Conservation (phyloP, 2,797 vertebrate genomes). For the Spinibarbus caldwelli region DNA sequence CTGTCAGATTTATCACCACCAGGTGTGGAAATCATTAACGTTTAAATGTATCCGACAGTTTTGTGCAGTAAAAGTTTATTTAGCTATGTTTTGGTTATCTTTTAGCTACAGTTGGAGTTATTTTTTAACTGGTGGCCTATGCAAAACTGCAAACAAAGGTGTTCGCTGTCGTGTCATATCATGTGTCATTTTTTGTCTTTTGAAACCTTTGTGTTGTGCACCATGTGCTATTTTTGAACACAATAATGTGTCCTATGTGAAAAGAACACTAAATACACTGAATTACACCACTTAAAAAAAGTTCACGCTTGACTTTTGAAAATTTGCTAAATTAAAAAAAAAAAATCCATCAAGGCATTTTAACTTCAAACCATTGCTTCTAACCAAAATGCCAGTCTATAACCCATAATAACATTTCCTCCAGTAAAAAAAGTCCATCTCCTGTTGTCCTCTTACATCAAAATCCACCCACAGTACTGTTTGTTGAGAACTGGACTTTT, state of each 20-base stretch:
- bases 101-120: neutral
- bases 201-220: too few species aligned
- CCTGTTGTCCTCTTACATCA: neutral
- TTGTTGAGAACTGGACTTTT: neutral
- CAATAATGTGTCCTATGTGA: neutral
- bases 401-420: neutral
- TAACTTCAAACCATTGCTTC: neutral
- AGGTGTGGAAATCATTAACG: neutral
- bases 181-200: too few species aligned
- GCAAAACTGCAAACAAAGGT: conserved; percentile 15
- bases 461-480: neutral
- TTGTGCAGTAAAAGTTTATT: neutral
- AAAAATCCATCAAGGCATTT: neutral
- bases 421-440: neutral
- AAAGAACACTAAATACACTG: neutral
- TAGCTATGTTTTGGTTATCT: neutral
- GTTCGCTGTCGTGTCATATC: neutral
- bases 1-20: neutral
- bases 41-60: neutral
- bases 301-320: too few species aligned
- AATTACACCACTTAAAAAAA: neutral
- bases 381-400: neutral
- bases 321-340: too few species aligned
- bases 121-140: neutral
- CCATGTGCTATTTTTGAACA: neutral